Percentiles rank a stretch among this genome's conserved stretches.
Conservation (phyloP, 30 jellyfish, hydroid and myxozoan species). For the Rhopilema esculentum region DNA sequence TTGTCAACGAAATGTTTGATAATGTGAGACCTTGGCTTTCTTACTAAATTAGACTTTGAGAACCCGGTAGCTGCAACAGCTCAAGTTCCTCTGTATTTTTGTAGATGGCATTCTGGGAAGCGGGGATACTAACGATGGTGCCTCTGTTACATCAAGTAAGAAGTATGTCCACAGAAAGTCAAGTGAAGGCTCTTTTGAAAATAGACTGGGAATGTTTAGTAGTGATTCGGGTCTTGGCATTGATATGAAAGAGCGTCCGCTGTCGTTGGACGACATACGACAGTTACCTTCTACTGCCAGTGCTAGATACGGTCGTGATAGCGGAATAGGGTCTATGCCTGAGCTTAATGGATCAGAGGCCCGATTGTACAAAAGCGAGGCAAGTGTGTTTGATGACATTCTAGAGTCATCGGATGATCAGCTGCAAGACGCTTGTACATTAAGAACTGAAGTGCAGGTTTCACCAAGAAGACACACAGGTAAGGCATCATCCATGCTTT, state of each 20-base stretch:
- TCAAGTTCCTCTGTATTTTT: background rate
- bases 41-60: too few species aligned
- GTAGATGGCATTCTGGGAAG: background rate
- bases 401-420: constrained; percentile 17
- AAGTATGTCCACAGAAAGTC: background rate
- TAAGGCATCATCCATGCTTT: background rate
- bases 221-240: background rate
- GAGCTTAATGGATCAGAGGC: constrained; percentile 30
- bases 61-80: too few species aligned
- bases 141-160: background rate
- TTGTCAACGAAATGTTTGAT: too few species aligned
- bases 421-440: background rate
- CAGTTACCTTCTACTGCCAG: background rate
- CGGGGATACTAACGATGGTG: background rate
- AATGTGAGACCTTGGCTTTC: too few species aligned
- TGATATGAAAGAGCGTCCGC: constrained; percentile 1
- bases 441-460: background rate
- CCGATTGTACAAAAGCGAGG: constrained; percentile 16
- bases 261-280: constrained; percentile 44
- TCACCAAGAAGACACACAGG: background rate
- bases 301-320: constrained; percentile 54
- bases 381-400: constrained; percentile 29
- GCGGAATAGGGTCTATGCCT: constrained; percentile 78
- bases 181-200: background rate
- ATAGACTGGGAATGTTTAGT: background rate